A percentile compares a stretch with the other conserved stretches of the same genome.
These are phyloP conservation scores for Drosophila azteca DNA, from an alignment of 1,140 invertebrate species.

Conservation along the genomic window DNA sequence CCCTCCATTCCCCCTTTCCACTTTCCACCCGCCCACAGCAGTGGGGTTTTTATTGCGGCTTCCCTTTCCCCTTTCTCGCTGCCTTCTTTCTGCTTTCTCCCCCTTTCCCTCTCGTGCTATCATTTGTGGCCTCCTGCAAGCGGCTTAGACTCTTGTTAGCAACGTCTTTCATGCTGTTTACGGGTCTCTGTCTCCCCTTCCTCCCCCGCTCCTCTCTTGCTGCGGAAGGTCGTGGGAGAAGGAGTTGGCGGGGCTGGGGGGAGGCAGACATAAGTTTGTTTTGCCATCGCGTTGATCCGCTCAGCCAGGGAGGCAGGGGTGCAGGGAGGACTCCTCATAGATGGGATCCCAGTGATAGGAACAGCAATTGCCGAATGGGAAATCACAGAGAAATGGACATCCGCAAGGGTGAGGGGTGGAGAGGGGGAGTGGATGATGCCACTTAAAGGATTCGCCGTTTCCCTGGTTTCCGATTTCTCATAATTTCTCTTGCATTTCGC, in stretches of 20 bases:
- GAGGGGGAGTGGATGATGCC: neutral
- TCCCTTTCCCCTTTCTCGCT: constrained; percentile 19
- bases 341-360: constrained; percentile 38
- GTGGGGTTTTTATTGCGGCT: constrained; percentile 63
- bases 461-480: constrained; percentile 12
- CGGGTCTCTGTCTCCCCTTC: constrained; percentile 7
- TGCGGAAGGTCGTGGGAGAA: neutral
- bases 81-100: no score
- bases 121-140: constrained; percentile 36
- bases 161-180: constrained; percentile 51
- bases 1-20: neutral
- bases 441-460: constrained; percentile 4
- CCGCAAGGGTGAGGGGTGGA: no score
- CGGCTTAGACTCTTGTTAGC: constrained; percentile 56
- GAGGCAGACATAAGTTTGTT: constrained; percentile 31
- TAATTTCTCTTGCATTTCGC: constrained; percentile 13
- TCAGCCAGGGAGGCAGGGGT: neutral
- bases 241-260: neutral
- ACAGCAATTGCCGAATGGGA: constrained; percentile 31
- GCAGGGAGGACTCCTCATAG: constrained; percentile 13
- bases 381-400: constrained; percentile 9
- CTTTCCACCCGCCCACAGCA: constrained; percentile 23
- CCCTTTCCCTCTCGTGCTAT: constrained; percentile 4
- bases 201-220: no score
- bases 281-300: constrained; percentile 29